Evolutionary conservation across 1,140 invertebrate species (phyloP).

Genomic region (Drosophila suzukii): DNA sequence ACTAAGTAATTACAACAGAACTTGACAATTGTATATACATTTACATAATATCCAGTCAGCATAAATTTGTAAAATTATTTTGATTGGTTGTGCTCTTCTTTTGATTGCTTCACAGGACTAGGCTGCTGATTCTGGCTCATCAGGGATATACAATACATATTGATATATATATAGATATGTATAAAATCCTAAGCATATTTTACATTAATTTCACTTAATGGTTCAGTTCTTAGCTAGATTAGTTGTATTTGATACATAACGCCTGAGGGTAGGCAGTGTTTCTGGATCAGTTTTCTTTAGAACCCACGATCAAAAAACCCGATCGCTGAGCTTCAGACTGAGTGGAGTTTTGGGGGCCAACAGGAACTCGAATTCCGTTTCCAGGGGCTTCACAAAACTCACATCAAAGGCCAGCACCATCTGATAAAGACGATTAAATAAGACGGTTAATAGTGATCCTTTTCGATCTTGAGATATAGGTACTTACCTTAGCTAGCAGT

Average conservation of each 20-base stretch:
- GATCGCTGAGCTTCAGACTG: constrained; percentile 88
- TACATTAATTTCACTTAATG: constrained; percentile 50
- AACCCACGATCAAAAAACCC: constrained; percentile 53
- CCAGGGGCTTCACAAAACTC: constrained; percentile 88
- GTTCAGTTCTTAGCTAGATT: constrained; percentile 45
- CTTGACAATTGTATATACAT: constrained; percentile 37
- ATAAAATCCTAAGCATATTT: constrained; percentile 15
- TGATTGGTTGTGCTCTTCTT: constrained; percentile 19
- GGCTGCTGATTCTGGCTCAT: constrained; percentile 41
- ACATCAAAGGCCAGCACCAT: constrained; percentile 90
- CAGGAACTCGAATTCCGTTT: constrained; percentile 91
- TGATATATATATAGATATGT: neutral
- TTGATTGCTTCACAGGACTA: constrained; percentile 52
- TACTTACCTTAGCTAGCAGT: constrained; percentile 89
- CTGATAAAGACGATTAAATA: constrained; percentile 74
- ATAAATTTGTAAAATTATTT: constrained; percentile 22
- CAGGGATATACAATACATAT: constrained; percentile 12
- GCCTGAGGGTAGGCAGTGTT: constrained; percentile 36
- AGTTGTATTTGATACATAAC: constrained; percentile 53
- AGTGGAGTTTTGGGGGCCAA: constrained; percentile 90
- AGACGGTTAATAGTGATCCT: too few relatives aligned
- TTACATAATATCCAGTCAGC: constrained; percentile 38
- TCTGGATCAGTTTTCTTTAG: constrained; percentile 3
- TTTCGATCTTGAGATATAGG: neutral
- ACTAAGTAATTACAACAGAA: constrained; percentile 49